Percentiles rank a stretch among this genome's conserved stretches.
Evolutionary conservation across 2,113 vertebrate species (phyloP).

Genomic region (Camelus dromedarius): DNA sequence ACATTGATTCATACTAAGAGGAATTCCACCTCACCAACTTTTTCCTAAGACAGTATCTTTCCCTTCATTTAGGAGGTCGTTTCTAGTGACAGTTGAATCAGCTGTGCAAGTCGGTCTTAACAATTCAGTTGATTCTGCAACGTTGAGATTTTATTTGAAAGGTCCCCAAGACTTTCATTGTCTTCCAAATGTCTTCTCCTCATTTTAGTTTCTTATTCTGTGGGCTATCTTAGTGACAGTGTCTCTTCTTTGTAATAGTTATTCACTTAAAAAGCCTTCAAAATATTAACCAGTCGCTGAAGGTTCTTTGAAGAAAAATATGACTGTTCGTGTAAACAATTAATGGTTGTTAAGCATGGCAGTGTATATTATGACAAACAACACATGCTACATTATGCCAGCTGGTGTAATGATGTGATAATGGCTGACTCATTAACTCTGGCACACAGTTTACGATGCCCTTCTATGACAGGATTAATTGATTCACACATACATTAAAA

Average conservation of each 20-base stretch:
- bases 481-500: constrained; percentile 99
- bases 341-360: constrained; percentile 96
- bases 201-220: neutral
- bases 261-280: constrained; percentile 87
- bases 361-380: constrained; percentile 99
- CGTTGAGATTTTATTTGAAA: neutral
- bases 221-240: constrained; percentile 60
- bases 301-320: constrained; percentile 92
- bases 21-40: neutral
- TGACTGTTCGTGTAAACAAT: constrained; percentile 93
- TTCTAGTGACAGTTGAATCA: accelerated
- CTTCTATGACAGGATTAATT: constrained; percentile 99
- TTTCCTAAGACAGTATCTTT: neutral
- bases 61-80: accelerated
- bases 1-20: neutral
- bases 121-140: neutral
- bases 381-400: constrained; percentile 98
- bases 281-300: constrained; percentile 89
- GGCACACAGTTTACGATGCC: constrained; percentile 98
- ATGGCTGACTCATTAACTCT: constrained; percentile 99
- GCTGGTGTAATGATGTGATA: constrained; percentile 99
- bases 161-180: neutral
- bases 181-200: neutral
- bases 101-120: accelerated
- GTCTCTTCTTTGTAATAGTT: constrained; percentile 78